Conservation (phyloP, 2,113 vertebrate species). For the Circaetus cinerascens region DNA sequence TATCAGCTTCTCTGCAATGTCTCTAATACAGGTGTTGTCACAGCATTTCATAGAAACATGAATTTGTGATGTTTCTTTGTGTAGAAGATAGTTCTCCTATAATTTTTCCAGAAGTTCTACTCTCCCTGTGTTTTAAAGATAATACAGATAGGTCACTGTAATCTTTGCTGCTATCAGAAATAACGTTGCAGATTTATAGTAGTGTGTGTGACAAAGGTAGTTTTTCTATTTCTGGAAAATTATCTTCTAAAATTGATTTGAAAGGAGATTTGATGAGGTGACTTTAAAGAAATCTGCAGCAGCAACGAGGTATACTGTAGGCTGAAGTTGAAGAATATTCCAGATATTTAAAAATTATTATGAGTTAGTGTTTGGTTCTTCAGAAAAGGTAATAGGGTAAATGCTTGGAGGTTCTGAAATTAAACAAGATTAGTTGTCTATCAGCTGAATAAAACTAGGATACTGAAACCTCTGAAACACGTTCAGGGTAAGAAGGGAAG, state of each 20-base stretch:
- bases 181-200: neutral
- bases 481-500: neutral
- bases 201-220: neutral
- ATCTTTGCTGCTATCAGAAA: neutral
- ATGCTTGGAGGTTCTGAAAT: neutral
- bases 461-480: neutral
- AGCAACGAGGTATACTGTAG: neutral
- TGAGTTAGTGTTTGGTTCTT: neutral
- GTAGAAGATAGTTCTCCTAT: neutral
- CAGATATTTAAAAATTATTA: neutral
- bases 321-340: neutral
- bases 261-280: neutral
- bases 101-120: neutral
- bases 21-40: neutral
- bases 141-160: neutral
- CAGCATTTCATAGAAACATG: neutral
- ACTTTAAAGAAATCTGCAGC: neutral
- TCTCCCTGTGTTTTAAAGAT: neutral
- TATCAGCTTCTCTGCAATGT: neutral
- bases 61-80: neutral
- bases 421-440: neutral
- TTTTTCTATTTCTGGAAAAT: neutral
- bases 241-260: neutral
- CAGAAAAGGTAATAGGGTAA: neutral
- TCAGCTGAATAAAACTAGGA: neutral